Base-by-base conservation (phyloP, 2,113 vertebrate species). In the Trematocara nigrifrons region DNA sequence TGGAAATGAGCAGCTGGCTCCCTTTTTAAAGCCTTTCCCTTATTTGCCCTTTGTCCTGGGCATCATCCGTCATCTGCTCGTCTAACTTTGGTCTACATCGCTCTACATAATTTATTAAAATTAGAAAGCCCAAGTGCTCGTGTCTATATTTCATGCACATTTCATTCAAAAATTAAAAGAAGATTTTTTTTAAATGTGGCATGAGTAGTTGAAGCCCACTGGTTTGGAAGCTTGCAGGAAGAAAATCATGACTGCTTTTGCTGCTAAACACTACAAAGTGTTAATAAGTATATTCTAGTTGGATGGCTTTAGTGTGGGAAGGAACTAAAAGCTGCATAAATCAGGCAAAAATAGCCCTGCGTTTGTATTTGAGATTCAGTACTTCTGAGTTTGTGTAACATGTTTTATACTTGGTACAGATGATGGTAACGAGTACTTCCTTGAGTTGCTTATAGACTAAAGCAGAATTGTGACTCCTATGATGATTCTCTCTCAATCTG, bases 161-260 rank as follows among this genome's bases (percentile, higher is more conserved):
- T 51, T 76, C 45, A 76, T 51, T 76, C 71, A 76, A 71, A 71
- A 71, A 71, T 45, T 45, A 26, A 45, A 71, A 64, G 31, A 38
- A 35, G 31, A 12, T 38, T 64, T 38, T 71, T 71, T 1, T 0
- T 6, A 16, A 45, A 76, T 49, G 26, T 51, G 26, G 6, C 42
- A 49, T 49, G 42, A 7, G 7, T 47, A 29, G 42, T 74, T 74
- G 22, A 74, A 74, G 40, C 69, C 45, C 69, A 76, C 69, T 76
- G 26, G 42, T 49, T 76, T 76, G 42, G 42, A 76, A 76, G 42
- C 22, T 31, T 76, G 42, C 6, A 76, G 42, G 42, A 76, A 49
- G 42, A 49, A 49, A 31, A 11, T 31, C 42, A 76, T 49, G 42
- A 76, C 42, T 76, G 0, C 40, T 76, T 49, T 49, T 76, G 69